Conservation (phyloP, 1,140 invertebrate species). For the Solen grandis region DNA sequence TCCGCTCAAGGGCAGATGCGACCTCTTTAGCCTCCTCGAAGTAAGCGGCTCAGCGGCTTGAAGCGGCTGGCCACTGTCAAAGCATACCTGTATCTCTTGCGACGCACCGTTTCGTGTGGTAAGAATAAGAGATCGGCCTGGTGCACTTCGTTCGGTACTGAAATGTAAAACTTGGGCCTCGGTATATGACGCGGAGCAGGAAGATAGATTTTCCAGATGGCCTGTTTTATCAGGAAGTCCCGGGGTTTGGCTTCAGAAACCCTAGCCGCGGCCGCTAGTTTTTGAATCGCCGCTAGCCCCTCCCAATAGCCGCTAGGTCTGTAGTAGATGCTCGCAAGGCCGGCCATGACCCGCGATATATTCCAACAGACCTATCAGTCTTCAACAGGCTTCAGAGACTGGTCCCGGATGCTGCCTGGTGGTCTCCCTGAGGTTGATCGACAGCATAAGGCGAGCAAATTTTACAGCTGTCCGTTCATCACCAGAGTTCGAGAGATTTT, state of each 20-base stretch:
- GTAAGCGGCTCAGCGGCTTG: conserved; percentile 60
- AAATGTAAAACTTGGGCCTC: conserved; percentile 34
- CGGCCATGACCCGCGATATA: background rate
- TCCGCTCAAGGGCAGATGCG: conserved; percentile 42
- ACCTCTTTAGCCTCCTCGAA: conserved; percentile 48
- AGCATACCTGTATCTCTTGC: conserved; percentile 51
- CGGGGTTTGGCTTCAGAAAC: conserved; percentile 25
- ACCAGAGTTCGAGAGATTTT: background rate
- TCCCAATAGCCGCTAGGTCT: conserved; percentile 38
- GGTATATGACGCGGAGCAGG: conserved; percentile 40
- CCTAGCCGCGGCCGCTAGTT: conserved; percentile 36
- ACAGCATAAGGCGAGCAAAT: background rate
- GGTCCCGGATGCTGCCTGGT: background rate
- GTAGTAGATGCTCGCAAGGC: conserved; percentile 41
- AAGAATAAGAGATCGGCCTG: conserved; percentile 59
- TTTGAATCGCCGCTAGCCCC: conserved; percentile 27
- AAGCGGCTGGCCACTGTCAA: conserved; percentile 41
- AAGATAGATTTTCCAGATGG: conserved; percentile 58
- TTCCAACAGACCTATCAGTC: conserved; percentile 14
- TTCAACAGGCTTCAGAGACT: background rate
- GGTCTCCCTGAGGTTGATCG: background rate
- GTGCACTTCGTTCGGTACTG: conserved; percentile 49
- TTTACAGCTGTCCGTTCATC: background rate
- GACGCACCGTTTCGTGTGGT: conserved; percentile 53
- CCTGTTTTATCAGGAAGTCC: conserved; percentile 55